Base-by-base conservation (phyloP, 2,113 vertebrate species). In the Cyanoliseus patagonus region DNA sequence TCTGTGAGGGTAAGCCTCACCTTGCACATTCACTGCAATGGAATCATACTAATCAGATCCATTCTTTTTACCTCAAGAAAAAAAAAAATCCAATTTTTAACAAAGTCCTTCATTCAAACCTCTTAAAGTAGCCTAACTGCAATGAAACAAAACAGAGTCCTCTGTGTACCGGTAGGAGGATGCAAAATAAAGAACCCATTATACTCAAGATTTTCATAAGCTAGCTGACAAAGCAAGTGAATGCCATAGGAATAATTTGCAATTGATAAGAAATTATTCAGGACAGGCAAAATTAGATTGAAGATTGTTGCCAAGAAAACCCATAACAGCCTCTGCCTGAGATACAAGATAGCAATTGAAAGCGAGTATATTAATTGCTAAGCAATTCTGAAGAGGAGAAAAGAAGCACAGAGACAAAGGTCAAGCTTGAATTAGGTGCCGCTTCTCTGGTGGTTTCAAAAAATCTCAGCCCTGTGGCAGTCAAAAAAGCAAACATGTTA, bases 341-440 rank as follows among this genome's bases (percentile, higher is more conserved):
- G 66, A 91, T 19, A 68, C 16, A 75, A 53, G 61, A 51, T 0
- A 46, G 64, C 31, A 78, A 39, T 1, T 46, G n/a, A 84, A 87
- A 78, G 3, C 0, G 0, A n/a, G 7, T 0, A 2, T 30, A 28
- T 62, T 68, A 90, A 62, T 68, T 67, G 25, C 13, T 13, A 59
- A 49, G 47, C 1, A 5, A 67, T 82, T 86, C 81, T 78, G 44
- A 41, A 41, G 2, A 55, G n/a, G 4, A 52, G n/a, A 70, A 67
- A 28, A 63, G 9, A 62, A 67, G 51, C 17, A 30, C 14, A 61
- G 17, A 69, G 76, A 31, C 49, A 59, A 52, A 57, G 24, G 57
- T 17, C 31, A 33, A 51, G 31, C 13, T 81, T 67, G n/a, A 63
- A 78, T n/a, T 6, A 66, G 53, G 28, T 23, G 49, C 52, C 0